Evolutionary conservation across 2,113 vertebrate species (phyloP), one percentile per base, ranked within the genome.

Genomic region (Columba janthina): DNA sequence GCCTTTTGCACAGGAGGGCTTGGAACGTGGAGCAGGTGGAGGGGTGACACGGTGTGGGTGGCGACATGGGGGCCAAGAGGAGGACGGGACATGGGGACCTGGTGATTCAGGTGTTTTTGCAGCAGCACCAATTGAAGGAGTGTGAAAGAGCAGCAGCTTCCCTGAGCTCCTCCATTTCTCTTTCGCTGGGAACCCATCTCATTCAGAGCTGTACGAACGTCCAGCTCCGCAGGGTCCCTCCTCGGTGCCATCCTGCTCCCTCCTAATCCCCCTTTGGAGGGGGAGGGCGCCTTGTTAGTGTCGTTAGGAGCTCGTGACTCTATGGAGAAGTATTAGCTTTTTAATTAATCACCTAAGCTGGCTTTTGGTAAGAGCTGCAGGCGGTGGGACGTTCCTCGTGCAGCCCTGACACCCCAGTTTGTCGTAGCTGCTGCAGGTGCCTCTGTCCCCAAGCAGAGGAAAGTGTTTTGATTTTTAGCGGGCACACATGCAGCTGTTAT

Each of bases 301-400:
- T 94, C 15, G 0, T 82, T 20, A 71, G 95, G 94, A 97, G 97
- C 98, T 96, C 95, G 97, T 98, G 98, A 98, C 97, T 97, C 96
- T 70, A 4, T 34, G 73, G 89, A 96, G 95, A 94, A 88, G 97
- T 77, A 90, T 98, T 97, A 98, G 96, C 96, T 66, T 95, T 93
- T 97, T 44, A 91, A 97, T 98, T 98, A 98, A 98, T 98, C 97
- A 98, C 97, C 97, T 98, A 97, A 98, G 98, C 97, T 95, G 97
- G 95, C 97, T 97, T 94, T 97, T 77, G 76, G 82, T 95, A 22
- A 93, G 86, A 96, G 72, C 79, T 88, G 16, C 0, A 4, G 48
- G 93, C 1, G 0, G 85, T 65, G 64, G 81, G 93, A 85, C 72
- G 15, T 92, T 89, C 91, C 82, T 69, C 2, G 3, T 5, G 53